Evolutionary conservation across 2,113 vertebrate genomes (phyloP).

Genomic region (Riparia riparia): DNA sequence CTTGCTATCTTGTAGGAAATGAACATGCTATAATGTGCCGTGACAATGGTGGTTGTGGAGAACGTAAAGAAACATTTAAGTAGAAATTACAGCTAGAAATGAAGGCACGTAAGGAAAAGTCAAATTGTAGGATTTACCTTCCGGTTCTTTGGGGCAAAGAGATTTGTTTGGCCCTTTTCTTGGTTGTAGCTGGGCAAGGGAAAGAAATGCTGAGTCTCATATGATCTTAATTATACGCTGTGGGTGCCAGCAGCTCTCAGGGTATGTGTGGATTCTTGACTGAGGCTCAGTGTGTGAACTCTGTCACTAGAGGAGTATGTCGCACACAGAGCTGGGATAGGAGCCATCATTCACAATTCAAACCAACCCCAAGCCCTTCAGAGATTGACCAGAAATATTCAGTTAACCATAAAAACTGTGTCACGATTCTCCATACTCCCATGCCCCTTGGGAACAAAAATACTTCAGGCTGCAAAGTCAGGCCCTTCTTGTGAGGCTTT

Average conservation of each 20-base stretch:
- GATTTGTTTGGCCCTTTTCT: background rate
- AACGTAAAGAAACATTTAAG: background rate
- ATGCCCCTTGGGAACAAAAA: conserved; percentile 34
- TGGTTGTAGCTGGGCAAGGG: background rate
- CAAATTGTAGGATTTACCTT: background rate
- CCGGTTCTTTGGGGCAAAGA: background rate
- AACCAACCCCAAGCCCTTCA: conserved; percentile 40
- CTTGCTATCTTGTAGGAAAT: background rate
- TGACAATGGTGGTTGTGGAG: background rate
- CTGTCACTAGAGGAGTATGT: conserved; percentile 53
- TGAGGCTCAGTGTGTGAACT: conserved; percentile 54
- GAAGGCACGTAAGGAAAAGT: background rate
- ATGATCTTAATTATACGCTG: conserved; percentile 12
- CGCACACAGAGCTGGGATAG: conserved; percentile 63
- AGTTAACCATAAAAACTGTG: conserved; percentile 57
- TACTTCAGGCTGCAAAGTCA: conserved; percentile 15
- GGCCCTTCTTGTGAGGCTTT: conserved; percentile 33
- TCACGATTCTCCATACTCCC: conserved; percentile 12
- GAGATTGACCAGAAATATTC: conserved; percentile 54
- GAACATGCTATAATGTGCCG: background rate
- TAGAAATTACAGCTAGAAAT: conserved; percentile 2
- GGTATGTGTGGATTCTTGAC: conserved; percentile 49
- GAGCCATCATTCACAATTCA: conserved; percentile 71
- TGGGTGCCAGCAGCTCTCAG: conserved; percentile 50
- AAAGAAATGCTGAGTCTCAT: background rate